Evolutionary conservation across 2,113 vertebrate genomes (phyloP), one percentile per base, ranked within the genome.

Genomic region (Connochaetes taurinus): DNA sequence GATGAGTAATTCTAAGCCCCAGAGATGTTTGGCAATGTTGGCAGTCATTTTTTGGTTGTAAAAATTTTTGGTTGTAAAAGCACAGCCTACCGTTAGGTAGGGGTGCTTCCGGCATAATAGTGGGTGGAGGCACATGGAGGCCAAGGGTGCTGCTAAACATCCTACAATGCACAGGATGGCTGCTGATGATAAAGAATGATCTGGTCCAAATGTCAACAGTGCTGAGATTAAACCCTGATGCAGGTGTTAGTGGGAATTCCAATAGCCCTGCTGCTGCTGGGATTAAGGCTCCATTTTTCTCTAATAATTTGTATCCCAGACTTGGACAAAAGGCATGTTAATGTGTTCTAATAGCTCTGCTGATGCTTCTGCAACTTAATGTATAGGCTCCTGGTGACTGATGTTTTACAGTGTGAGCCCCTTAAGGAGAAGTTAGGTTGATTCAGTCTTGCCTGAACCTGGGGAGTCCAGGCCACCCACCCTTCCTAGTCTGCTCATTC

Each of bases 121-220:
- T 43, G 17, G 7, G 33, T 19, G 17, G 43, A 84, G 33, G 6
- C 45, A 27, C 15, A 11, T 13, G 23, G 43, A 74, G 33, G 6
- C 52, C 33, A 25, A 10, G 83, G 47, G 2, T 90, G 36, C 76
- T 67, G 15, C 31, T 45, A 2, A 67, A 15, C 12, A 25, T 27
- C 17, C 16, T 3, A 0, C 3, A 14, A 0, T n/a, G 16, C 33
- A 58, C 36, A 67, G 57, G 36, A 36, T 31, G 40, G 55, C 36
- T 50, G 17, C 43, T 12, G n/a, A 19, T 0, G 8, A 62, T 45
- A 31, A 12, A 64, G 80, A 12, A 2, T 55, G 6, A 4, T 4
- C 15, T 81, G 47, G 36, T 11, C 14, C 47, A 14, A 9, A 7
- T 25, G 67, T 71, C 45, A 31, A 3, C 1, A 1, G 47, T 52